phyloP scores from a whole-genome alignment of 2,888 invertebrate species.

The Odontocerum albicorne region DNA sequence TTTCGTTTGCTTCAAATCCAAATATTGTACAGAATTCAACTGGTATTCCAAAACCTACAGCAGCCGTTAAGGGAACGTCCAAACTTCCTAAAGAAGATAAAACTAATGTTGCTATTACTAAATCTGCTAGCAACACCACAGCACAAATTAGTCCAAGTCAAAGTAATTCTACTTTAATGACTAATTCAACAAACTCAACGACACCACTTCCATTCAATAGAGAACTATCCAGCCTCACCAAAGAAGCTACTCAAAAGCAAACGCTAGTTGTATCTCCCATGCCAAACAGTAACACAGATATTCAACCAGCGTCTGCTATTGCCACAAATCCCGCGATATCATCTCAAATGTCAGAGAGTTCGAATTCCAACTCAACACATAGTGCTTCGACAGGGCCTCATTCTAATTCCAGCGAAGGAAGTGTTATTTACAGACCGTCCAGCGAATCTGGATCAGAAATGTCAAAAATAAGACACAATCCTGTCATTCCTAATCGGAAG shows the following conservation, averaged over 20 bases:
- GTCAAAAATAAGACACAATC: conserved; percentile 49
- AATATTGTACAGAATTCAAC: conserved; percentile 31
- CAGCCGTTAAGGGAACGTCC: conserved; percentile 87
- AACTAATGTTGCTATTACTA: conserved; percentile 57
- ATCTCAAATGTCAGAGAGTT: conserved; percentile 71
- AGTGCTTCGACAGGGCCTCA: conserved; percentile 67
- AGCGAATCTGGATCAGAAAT: conserved; percentile 71
- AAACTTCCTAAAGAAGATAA: conserved; percentile 67
- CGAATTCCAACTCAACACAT: conserved; percentile 57
- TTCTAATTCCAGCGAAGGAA: conserved; percentile 73
- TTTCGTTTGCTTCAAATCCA: conserved; percentile 29
- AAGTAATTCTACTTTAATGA: conserved; percentile 57
- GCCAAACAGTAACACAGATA: conserved; percentile 56
- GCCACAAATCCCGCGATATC: conserved; percentile 27
- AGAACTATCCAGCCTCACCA: conserved; percentile 57
- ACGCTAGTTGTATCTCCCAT: conserved; percentile 74
- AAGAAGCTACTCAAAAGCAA: conserved; percentile 54
- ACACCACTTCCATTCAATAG: conserved; percentile 53
- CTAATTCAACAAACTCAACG: conserved; percentile 55
- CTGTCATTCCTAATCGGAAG: conserved; percentile 57
- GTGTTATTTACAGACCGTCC: conserved; percentile 72
- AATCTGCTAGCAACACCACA: conserved; percentile 47
- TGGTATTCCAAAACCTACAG: conserved; percentile 88
- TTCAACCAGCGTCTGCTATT: conserved; percentile 35
- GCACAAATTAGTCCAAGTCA: conserved; percentile 60